Evolutionary conservation across 2,113 vertebrate genomes (phyloP).

Genomic region (Garra rufa): DNA sequence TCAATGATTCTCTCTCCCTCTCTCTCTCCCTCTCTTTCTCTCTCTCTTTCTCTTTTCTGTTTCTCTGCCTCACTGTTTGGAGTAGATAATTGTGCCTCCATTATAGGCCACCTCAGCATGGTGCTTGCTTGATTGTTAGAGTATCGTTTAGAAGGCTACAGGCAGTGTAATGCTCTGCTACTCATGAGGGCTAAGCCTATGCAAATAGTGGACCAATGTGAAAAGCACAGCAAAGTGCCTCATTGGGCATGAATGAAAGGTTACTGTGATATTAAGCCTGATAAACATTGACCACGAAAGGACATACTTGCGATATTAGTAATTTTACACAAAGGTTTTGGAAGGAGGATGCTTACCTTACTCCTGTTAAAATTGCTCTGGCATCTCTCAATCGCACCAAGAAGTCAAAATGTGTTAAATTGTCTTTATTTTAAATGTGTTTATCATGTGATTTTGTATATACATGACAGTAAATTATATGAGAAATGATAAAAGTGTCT

Average conservation of each 20-base stretch:
- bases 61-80: conserved; percentile 63
- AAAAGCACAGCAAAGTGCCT: not conserved
- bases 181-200: not conserved
- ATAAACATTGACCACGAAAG: not conserved
- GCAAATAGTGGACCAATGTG: not conserved
- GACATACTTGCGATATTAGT: not conserved
- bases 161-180: conserved; percentile 1
- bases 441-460: too few species aligned
- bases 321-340: not conserved
- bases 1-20: conserved; percentile 19
- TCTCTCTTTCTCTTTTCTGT: not conserved
- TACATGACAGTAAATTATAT: too few species aligned
- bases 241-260: not conserved
- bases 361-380: not conserved
- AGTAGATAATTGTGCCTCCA: conserved; percentile 75
- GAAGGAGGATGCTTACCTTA: not conserved
- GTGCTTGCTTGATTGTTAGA: conserved; percentile 72
- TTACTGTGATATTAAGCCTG: not conserved
- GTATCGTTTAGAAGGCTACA: conserved; percentile 65
- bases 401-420: too few species aligned
- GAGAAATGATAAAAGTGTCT: too few species aligned
- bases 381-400: too few species aligned
- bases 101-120: conserved; percentile 73
- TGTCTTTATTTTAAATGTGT: too few species aligned
- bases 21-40: conserved; percentile 11